Evolutionary conservation across 2,888 invertebrate genomes (phyloP), one percentile per base, ranked within the genome.

Genomic region (Xanthia togata): DNA sequence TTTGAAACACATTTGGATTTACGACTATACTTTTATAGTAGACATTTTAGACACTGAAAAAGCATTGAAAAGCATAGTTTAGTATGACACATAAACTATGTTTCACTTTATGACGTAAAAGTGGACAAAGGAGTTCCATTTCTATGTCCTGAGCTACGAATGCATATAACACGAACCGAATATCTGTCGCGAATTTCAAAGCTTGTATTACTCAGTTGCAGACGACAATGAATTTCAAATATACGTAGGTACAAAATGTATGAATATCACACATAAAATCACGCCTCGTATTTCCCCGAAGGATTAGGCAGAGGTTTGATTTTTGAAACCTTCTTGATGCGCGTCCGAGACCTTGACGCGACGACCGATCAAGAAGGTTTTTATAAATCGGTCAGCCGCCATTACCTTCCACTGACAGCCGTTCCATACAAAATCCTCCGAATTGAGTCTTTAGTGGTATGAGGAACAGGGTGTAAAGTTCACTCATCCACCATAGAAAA

Each of bases 151-250:
- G 35, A 44, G 60, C 26, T 41, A 50, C 55, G 17, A 79, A 79
- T 55, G 60, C 55, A 78, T 75, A 38, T 41, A 78, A 38, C n/a
- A 41, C 38, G n/a, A 47, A 82, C 82, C 0, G 65, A 60, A 76
- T 81, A 53, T 74, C 78, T 31, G n/a, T 60, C 31, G 14, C 12
- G n/a, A 62, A 62, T 76, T 67, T 82, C 76, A 76, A 62, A 79
- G 82, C 65, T 75, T n/a, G n/a, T n/a, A n/a, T 47, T 23, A 74
- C 1, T 17, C 31, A 47, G 38, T 62, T 50, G 1, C 23, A 76
- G 20, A 41, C 31, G 17, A 63, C 60, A 76, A 62, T 79, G 76
- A 62, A 82, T 82, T 76, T 82, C 47, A 76, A 62, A 82, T 75
- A 53, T 65, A 35, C 35, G 68, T 12, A 20, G 11, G 38, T 65